phyloP scores from a whole-genome alignment of 1,140 invertebrate genomes.

The Caerostris darwini region DNA sequence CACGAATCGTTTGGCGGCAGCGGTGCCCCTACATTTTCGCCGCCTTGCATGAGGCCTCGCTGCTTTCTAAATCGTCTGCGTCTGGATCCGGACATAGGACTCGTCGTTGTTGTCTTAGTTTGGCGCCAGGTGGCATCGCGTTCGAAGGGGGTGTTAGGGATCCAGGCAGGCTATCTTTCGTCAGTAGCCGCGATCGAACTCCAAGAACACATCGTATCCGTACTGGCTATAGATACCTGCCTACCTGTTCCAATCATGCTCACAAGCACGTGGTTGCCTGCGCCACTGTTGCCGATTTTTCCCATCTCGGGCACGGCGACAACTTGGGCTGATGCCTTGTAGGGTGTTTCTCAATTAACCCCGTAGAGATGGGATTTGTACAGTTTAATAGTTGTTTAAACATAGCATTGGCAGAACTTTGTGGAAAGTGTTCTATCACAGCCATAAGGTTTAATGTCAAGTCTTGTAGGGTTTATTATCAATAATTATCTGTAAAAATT shows the following conservation, averaged over 20 bases:
- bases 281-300: not conserved
- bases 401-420: too few species aligned
- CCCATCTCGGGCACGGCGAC: not conserved
- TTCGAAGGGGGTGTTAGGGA: constrained; percentile 13
- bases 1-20: not conserved
- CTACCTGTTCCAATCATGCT: not conserved
- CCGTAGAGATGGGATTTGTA: not conserved
- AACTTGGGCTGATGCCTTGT: not conserved
- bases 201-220: constrained; percentile 2
- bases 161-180: constrained; percentile 51
- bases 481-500: too few species aligned
- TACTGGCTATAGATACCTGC: constrained; percentile 40
- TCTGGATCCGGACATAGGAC: constrained; percentile 3
- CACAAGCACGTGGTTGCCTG: constrained; percentile 9
- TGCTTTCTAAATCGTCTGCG: constrained; percentile 11
- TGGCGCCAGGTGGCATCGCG: constrained; percentile 65
- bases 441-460: too few species aligned
- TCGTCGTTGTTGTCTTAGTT: constrained; percentile 41
- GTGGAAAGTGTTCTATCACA: too few species aligned
- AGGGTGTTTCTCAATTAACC: not conserved
- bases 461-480: too few species aligned
- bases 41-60: constrained; percentile 21
- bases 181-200: constrained; percentile 69
- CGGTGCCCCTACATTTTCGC: not conserved
- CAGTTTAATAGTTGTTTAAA: not conserved